A percentile compares a stretch with the other conserved stretches of the same genome.
phyloP scores from a whole-genome alignment of 2,888 invertebrate genomes.

The Nebria brevicollis region DNA sequence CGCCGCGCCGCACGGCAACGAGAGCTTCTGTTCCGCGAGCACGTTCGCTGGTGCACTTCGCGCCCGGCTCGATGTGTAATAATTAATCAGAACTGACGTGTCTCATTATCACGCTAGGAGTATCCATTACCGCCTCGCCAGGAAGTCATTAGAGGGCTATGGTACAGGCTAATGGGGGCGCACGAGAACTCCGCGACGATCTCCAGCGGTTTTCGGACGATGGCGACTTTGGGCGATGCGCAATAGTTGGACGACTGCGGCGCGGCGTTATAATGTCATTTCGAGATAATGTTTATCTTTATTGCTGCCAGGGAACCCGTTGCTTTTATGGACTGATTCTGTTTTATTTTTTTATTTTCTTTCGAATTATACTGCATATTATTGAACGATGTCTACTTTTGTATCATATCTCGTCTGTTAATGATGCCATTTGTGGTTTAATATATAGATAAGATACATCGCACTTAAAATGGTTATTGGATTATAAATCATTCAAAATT shows the following conservation, averaged over 20 bases:
- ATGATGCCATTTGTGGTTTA: not conserved
- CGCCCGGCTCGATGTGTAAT: constrained; percentile 53
- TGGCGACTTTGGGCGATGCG: not conserved
- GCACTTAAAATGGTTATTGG: not conserved
- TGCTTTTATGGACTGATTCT: not conserved
- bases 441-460: not conserved
- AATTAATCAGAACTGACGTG: constrained; percentile 58
- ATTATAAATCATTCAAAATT: not conserved
- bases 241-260: not conserved
- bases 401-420: not conserved
- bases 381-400: not conserved
- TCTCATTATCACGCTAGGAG: constrained; percentile 58
- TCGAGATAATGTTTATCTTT: not conserved
- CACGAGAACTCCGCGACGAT: constrained; percentile 1
- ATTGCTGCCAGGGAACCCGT: not conserved
- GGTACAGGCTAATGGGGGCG: constrained; percentile 54
- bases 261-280: not conserved
- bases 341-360: not conserved
- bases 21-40: not conserved
- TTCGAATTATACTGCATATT: not conserved
- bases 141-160: constrained; percentile 58
- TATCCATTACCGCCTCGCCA: constrained; percentile 59
- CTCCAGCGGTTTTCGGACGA: not conserved
- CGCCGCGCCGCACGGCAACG: too few species aligned
- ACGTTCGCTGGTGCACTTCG: not conserved